These are phyloP conservation scores for Phylloscopus collybita DNA, from an alignment of 2,797 vertebrate genomes.

Conservation along the genomic window DNA sequence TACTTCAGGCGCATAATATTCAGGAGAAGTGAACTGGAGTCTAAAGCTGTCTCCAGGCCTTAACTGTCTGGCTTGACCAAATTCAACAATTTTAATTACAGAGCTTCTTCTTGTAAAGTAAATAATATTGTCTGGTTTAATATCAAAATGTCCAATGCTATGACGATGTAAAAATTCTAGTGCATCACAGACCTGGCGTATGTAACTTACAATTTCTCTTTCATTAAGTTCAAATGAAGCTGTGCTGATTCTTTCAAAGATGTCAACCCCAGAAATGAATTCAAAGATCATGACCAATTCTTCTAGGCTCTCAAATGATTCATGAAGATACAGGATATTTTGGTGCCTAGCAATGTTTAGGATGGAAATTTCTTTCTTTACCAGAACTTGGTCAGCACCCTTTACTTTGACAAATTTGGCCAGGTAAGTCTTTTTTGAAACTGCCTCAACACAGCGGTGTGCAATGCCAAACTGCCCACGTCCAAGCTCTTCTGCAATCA, in stretches of 20 bases:
- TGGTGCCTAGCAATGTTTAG: slow-evolving; percentile 89
- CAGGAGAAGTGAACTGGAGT: slow-evolving; percentile 91
- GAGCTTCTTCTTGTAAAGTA: slow-evolving; percentile 91
- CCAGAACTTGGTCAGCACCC: slow-evolving; percentile 92
- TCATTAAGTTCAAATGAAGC: slow-evolving; percentile 93
- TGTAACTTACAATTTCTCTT: slow-evolving; percentile 89
- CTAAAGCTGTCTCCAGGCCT: slow-evolving; percentile 95
- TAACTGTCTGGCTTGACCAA: slow-evolving; percentile 92
- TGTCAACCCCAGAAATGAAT: slow-evolving; percentile 95
- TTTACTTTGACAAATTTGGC: slow-evolving; percentile 98
- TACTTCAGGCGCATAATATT: slow-evolving; percentile 96
- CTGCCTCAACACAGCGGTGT: slow-evolving; percentile 91
- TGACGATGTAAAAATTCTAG: slow-evolving; percentile 90
- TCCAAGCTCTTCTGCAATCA: slow-evolving; percentile 97
- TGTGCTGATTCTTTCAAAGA: slow-evolving; percentile 92
- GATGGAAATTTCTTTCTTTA: slow-evolving; percentile 98
- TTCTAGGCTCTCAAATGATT: slow-evolving; percentile 96
- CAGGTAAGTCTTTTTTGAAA: slow-evolving; percentile 96
- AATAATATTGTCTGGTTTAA: slow-evolving; percentile 95
- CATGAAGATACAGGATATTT: slow-evolving; percentile 91
- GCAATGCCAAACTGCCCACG: slow-evolving; percentile 95
- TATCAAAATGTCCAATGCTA: slow-evolving; percentile 94
- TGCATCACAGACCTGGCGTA: slow-evolving; percentile 92
- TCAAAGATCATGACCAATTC: slow-evolving; percentile 98
- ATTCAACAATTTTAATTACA: slow-evolving; percentile 93